Percentiles rank a stretch among this genome's conserved stretches.
These are phyloP conservation scores for Clarias batrachus DNA, from an alignment of 2,113 vertebrate species.

Conservation along the genomic window DNA sequence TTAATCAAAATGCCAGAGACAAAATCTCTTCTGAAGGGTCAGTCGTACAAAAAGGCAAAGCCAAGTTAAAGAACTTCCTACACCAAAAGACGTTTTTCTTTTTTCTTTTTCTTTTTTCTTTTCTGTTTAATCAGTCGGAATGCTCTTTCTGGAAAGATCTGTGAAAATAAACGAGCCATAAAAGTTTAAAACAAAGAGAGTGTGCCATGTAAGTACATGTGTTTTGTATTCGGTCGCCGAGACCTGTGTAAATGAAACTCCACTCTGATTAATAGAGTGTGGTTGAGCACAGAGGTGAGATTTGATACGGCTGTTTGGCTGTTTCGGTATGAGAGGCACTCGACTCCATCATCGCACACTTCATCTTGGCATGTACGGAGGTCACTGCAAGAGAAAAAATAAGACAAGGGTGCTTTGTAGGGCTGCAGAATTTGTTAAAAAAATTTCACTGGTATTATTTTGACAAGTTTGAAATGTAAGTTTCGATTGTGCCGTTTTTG, in stretches of 20 bases:
- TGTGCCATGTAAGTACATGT: background rate
- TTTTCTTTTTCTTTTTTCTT: background rate
- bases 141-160: background rate
- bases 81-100: background rate
- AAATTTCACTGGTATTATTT: no score
- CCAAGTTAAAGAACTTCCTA: background rate
- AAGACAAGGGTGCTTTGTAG: background rate
- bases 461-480: no score
- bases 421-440: no score
- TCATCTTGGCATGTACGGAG: constrained; percentile 23
- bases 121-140: constrained; percentile 10
- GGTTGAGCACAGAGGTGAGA: constrained; percentile 5
- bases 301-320: constrained; percentile 38
- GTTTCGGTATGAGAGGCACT: constrained; percentile 34
- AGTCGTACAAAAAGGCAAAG: background rate
- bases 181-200: background rate
- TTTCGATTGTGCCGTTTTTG: no score
- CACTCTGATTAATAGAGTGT: constrained; percentile 27
- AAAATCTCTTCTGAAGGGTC: background rate
- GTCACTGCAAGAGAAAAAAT: constrained; percentile 2
- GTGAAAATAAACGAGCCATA: background rate
- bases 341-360: constrained; percentile 35
- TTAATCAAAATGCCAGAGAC: background rate
- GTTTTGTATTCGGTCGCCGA: background rate
- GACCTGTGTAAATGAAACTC: constrained; percentile 8